Conservation (phyloP, 2,888 invertebrate genomes). For the Pristionchus japonicus region DNA sequence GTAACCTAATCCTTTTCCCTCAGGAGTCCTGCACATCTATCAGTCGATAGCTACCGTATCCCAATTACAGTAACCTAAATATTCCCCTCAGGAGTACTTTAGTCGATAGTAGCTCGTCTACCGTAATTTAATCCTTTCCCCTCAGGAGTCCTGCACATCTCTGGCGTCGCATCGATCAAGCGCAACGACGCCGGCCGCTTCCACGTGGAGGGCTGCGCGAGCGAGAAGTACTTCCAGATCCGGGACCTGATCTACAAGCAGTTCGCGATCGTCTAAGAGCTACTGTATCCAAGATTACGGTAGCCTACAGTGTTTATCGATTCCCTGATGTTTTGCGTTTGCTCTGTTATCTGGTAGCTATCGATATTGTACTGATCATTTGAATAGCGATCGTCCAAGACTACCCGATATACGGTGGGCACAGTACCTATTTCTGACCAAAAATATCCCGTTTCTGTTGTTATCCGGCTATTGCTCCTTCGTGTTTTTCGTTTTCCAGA, state of each 20-base stretch:
- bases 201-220: slow-evolving; percentile 91
- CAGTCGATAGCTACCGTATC: not conserved
- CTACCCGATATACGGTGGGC: too few relatives aligned
- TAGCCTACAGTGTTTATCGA: not conserved
- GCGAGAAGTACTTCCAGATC: slow-evolving; percentile 88
- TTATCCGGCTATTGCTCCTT: too few relatives aligned
- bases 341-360: not conserved
- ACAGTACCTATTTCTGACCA: too few relatives aligned
- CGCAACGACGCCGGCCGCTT: slow-evolving; percentile 92
- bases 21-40: too few relatives aligned
- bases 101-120: too few relatives aligned
- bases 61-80: slow-evolving; percentile 74
- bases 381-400: not conserved
- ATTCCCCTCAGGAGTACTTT: rapidly evolving
- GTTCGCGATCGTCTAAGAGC: slow-evolving; percentile 90
- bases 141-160: slow-evolving; percentile 93
- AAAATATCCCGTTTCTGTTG: too few relatives aligned
- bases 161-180: slow-evolving; percentile 78
- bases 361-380: not conserved
- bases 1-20: too few relatives aligned
- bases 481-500: too few relatives aligned
- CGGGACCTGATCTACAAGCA: slow-evolving; percentile 92
- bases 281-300: not conserved
- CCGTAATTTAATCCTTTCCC: slow-evolving; percentile 83
- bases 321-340: not conserved